Conservation (phyloP, 2,888 invertebrate species). For the Hedya salicella region DNA sequence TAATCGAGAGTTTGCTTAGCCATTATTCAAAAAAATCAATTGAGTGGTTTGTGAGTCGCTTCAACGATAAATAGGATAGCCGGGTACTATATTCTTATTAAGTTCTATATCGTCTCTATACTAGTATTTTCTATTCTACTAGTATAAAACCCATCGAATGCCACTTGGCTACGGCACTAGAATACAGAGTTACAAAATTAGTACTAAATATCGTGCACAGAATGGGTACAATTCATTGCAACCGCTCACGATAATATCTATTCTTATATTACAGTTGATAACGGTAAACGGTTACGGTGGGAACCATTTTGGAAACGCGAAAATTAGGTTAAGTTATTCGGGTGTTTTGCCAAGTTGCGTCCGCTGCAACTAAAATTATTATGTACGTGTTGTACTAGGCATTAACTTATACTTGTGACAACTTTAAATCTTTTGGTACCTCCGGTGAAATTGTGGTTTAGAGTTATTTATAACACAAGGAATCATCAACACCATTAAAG, state of each 20-base stretch:
- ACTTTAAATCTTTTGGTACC: background rate
- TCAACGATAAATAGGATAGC: too few species aligned
- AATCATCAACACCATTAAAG: too few species aligned
- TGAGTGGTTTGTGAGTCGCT: too few species aligned
- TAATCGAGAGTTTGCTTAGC: too few species aligned
- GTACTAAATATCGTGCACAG: background rate
- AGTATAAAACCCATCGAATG: too few species aligned
- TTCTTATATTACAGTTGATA: constrained; percentile 28
- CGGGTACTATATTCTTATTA: too few species aligned
- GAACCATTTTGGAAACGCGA: constrained; percentile 31
- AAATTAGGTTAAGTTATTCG: constrained; percentile 43
- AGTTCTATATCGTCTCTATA: too few species aligned
- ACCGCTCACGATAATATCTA: constrained; percentile 17
- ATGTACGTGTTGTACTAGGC: constrained; percentile 31
- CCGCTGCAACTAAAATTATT: constrained; percentile 35
- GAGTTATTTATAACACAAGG: too few species aligned
- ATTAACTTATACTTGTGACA: constrained; percentile 8
- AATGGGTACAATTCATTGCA: constrained; percentile 2
- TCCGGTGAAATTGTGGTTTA: too few species aligned
- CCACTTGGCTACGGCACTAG: too few species aligned
- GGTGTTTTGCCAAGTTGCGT: constrained; percentile 38
- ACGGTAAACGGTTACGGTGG: constrained; percentile 26
- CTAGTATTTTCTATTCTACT: too few species aligned
- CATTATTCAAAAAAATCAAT: too few species aligned
- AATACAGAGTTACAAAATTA: background rate